A percentile compares a stretch with the other conserved stretches of the same genome.
These are phyloP conservation scores for Ypsolopha sequella DNA, from an alignment of 2,888 invertebrate genomes.

Conservation along the genomic window DNA sequence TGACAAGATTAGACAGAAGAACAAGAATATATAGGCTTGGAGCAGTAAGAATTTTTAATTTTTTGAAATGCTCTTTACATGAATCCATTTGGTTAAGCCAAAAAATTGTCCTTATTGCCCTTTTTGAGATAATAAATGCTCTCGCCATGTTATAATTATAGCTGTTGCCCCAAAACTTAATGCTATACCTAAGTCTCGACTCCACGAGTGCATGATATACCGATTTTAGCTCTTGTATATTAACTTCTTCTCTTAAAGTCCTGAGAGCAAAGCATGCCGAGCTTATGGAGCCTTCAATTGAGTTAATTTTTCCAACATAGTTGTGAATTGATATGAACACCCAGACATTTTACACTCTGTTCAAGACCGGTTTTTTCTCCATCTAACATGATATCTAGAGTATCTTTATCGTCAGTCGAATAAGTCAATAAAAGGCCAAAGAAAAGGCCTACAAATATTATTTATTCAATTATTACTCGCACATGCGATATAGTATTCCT, in stretches of 20 bases:
- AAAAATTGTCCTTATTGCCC: constrained; percentile 2
- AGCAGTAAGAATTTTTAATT: not conserved
- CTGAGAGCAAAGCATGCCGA: not conserved
- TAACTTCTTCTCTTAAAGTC: not conserved
- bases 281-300: too few species aligned
- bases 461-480: too few species aligned
- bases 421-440: too few species aligned
- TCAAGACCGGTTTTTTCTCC: not conserved
- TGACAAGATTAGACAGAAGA: too few species aligned
- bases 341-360: not conserved
- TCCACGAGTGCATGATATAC: constrained; percentile 4
- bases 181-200: constrained; percentile 4
- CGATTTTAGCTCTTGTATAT: not conserved
- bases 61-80: not conserved
- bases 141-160: constrained; percentile 2
- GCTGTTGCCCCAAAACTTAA: too few species aligned
- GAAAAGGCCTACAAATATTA: too few species aligned
- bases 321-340: not conserved
- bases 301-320: too few species aligned
- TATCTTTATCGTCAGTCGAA: not conserved
- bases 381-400: not conserved
- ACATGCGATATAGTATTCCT: too few species aligned
- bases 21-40: too few species aligned
- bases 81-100: constrained; percentile 5
- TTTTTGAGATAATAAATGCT: constrained; percentile 6